These are phyloP conservation scores for Dipodomys ordii DNA, from an alignment of 2,113 vertebrate species.

Conservation along the genomic window DNA sequence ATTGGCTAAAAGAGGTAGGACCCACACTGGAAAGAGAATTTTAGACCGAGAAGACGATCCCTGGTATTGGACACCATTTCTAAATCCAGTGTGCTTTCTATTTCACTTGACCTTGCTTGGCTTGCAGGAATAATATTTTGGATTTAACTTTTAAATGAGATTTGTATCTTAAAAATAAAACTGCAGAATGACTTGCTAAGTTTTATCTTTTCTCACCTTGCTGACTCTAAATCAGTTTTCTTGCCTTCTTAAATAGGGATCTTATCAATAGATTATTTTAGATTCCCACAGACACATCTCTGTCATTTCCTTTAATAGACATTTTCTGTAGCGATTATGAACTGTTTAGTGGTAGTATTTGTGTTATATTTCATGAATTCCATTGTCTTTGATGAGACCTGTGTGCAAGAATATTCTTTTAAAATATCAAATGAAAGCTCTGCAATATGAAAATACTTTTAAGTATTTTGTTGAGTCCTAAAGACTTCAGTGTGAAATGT, in stretches of 20 bases:
- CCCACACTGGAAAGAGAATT: background rate
- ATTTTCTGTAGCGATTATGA: slow-evolving; percentile 41
- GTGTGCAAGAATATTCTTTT: background rate
- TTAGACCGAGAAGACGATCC: background rate
- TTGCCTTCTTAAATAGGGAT: background rate
- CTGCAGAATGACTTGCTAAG: slow-evolving; percentile 27
- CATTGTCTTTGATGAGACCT: background rate
- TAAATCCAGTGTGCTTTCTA: background rate
- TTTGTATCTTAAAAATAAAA: background rate
- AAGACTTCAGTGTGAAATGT: background rate
- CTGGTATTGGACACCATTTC: background rate
- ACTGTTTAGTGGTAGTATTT: background rate
- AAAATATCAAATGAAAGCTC: background rate
- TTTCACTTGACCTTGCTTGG: background rate
- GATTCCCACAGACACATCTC: background rate
- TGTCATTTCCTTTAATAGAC: background rate
- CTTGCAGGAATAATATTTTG: slow-evolving; percentile 38
- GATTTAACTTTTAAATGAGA: background rate
- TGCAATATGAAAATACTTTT: background rate
- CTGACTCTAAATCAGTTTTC: background rate
- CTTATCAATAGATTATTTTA: background rate
- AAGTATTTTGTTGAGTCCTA: background rate
- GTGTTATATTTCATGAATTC: background rate
- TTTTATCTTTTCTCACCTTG: background rate
- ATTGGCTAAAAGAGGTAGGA: background rate